Evolutionary conservation across 2,113 vertebrate genomes (phyloP).

Genomic region (Vidua macroura): DNA sequence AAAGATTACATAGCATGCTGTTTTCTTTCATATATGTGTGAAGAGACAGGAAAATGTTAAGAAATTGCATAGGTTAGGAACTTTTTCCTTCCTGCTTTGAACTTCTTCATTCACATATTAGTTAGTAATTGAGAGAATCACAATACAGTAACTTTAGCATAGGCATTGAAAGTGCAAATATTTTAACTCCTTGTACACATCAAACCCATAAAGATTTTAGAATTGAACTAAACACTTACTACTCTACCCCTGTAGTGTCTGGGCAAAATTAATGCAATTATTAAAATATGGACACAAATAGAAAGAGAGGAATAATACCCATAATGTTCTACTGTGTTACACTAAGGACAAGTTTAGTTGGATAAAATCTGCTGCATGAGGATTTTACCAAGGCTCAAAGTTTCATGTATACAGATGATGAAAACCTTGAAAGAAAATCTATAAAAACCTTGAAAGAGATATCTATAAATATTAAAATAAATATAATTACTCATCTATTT

Average conservation of each 20-base stretch:
- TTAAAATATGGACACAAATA: neutral
- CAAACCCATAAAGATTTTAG: neutral
- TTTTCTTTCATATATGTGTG: neutral
- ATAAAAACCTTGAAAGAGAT: neutral
- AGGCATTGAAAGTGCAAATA: neutral
- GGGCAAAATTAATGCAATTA: neutral
- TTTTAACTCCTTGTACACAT: neutral
- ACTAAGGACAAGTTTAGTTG: neutral
- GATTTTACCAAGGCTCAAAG: neutral
- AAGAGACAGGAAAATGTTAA: neutral
- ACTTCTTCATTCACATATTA: neutral
- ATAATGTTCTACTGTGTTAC: neutral
- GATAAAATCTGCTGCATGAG: neutral
- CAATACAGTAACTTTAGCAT: fast-evolving
- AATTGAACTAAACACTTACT: neutral
- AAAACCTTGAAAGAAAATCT: neutral
- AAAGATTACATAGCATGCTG: neutral
- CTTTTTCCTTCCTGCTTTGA: neutral
- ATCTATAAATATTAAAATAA: neutral
- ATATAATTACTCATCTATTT: neutral
- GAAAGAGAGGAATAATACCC: neutral
- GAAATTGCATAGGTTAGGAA: neutral
- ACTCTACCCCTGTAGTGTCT: neutral
- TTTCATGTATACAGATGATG: neutral
- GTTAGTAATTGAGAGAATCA: neutral